Base-by-base conservation (phyloP, 2,888 invertebrate species). In the Synanthedon myopaeformis region DNA sequence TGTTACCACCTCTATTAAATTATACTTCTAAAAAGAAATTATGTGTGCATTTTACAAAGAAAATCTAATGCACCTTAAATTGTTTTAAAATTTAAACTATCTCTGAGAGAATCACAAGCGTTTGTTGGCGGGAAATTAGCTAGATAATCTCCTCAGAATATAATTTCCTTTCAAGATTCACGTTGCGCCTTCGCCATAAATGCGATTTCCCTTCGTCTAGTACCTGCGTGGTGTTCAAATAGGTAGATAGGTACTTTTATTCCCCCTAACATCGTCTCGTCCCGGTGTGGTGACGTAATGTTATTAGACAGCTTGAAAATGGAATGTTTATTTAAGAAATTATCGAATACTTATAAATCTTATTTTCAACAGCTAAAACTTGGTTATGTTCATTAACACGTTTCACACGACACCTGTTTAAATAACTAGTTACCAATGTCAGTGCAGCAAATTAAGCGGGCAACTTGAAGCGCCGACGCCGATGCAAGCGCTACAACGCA, bases 81-180 rank as follows among this genome's bases (percentile, higher is more conserved):
- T 45, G 14, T 13, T 4, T 45, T 45, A 14, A 5, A 54, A 49
- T 54, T 51, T 51, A 49, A 12, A 49, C 23, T 45, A 54, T 59
- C 53, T 55, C 57, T 51, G 45, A 41, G 69, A 65, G 69, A 65
- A 72, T 69, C 62, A 64, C 67, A 60, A 65, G 62, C 62, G 58
- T 58, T 71, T 69, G 68, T 72, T 63, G 69, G 61, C 69, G 70
- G 80, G 81, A 83, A 79, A 82, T 82, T 79, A 82, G 73, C 72
- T 70, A 59, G 66, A 67, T 79, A 82, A 83, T 79, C 77, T 74
- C 63, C 74, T 82, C 74, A 72, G 75, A 74, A 74, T 66, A 79
- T 74, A 68, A 82, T 83, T 82, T 83, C 81, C 82, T 75, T 59
- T 69, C 62, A 60, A 61, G 63, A 62, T 62, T 65, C 64, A 66